A percentile compares a stretch with the other conserved stretches of the same genome.
Conservation (phyloP, 2,797 vertebrate genomes). For the Danio kyathit region DNA sequence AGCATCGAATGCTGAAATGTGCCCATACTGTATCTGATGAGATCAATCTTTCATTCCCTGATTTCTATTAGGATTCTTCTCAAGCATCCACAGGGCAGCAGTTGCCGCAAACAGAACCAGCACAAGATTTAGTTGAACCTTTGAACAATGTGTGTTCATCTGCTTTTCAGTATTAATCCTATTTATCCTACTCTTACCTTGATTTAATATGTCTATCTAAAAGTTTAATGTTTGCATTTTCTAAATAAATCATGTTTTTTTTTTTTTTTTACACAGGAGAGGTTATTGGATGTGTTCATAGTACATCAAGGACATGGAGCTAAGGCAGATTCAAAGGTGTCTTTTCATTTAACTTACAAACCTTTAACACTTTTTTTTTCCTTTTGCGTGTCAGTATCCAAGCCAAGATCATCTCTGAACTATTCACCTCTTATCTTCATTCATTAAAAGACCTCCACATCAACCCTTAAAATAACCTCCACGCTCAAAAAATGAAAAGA, state of each 20-base stretch:
- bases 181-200: background rate
- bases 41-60: background rate
- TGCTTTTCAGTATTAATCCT: background rate
- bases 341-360: background rate
- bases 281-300: background rate
- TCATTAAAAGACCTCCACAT: background rate
- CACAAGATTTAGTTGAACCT: background rate
- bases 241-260: background rate
- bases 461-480: constrained; percentile 1
- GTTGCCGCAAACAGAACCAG: background rate
- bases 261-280: background rate
- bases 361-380: background rate
- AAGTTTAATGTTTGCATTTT: background rate
- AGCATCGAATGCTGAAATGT: no score
- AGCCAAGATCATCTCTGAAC: background rate
- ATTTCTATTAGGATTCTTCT: background rate
- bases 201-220: background rate
- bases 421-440: background rate
- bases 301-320: background rate
- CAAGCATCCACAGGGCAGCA: background rate
- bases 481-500: background rate
- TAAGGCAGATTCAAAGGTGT: background rate
- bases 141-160: background rate
- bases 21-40: background rate
- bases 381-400: background rate